Evolutionary conservation across 2,113 vertebrate species (phyloP).

Genomic region (Puffinus mauretanicus): DNA sequence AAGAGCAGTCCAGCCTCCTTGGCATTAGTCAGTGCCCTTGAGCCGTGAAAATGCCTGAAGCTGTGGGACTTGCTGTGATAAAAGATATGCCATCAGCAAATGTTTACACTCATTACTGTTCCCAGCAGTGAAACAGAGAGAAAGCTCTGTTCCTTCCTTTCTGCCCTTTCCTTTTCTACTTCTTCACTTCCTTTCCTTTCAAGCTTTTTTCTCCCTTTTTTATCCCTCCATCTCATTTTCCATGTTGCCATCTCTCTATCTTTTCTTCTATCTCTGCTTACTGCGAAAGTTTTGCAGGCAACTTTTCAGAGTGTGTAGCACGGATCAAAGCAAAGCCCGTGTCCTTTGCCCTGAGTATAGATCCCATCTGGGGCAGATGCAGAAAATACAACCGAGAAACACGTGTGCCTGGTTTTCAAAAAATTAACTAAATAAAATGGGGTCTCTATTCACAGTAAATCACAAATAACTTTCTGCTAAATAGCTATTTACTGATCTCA

Average conservation of each 20-base stretch:
- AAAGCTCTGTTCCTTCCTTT: background rate
- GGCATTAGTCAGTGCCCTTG: slow-evolving; percentile 12
- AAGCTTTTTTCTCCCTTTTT: background rate
- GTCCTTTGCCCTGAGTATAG: background rate
- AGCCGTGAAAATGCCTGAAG: slow-evolving; percentile 23
- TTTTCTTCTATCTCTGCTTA: background rate
- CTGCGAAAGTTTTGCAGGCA: background rate
- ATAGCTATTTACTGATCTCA: background rate
- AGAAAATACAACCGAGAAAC: background rate
- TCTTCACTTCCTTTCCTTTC: background rate
- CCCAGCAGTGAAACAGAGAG: background rate
- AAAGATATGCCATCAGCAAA: slow-evolving; percentile 48
- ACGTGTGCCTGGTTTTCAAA: background rate
- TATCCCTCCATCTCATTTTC: background rate
- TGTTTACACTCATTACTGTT: slow-evolving; percentile 33
- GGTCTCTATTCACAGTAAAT: background rate
- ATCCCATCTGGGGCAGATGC: background rate
- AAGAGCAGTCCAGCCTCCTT: background rate
- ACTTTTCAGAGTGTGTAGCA: background rate
- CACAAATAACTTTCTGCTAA: background rate
- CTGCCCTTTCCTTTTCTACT: background rate
- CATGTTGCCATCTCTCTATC: background rate
- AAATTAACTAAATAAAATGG: background rate
- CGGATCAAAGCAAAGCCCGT: background rate
- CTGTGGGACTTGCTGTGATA: slow-evolving; percentile 19